Base-by-base conservation (phyloP, 2,888 invertebrate genomes). In the Sabellastarte sp. region DNA sequence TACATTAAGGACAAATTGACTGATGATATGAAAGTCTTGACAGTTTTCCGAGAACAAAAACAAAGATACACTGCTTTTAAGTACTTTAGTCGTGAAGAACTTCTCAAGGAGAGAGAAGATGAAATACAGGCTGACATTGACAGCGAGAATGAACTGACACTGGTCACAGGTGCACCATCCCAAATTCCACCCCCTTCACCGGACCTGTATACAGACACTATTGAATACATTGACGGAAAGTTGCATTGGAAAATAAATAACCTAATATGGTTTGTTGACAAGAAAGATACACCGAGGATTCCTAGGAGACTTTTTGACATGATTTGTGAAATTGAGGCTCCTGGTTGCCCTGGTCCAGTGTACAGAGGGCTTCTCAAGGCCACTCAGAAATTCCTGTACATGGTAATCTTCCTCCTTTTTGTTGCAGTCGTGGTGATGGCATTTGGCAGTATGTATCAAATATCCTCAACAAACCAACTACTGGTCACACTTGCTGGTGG, bases 371-470 rank as follows among this genome's bases (percentile, higher is more conserved):
- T 81, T 1, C 65, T 79, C 10, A 68, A 72, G 28, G 80, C 80
- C 15, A 78, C 79, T 3, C 76, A 75, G 24, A 77, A 80, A 66
- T 78, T 82, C 64, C 68, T 78, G 50, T 76, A 77, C 31, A 79
- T 81, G 64, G 76, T 81, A 0, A 64, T 80, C 2, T 81, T 80
- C 66, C 69, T 82, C 1, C 73, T 76, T 57, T 79, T 82, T 66
- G 79, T 82, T 1, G 75, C 80, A 74, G 72, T 81, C 41, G 77
- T 80, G 24, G 77, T 82, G 41, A 76, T 78, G 76, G 77, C 79
- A 2, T 80, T 80, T 67, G 80, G 78, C 29, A 77, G 78, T 57
- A 74, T 77, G 1, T 73, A 74, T 59, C 72, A 72, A 30, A 76
- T 81, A 64, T 79, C 81, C 1, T 76, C 79, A 20, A 78, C 80